These are phyloP conservation scores for Malacosoma neustria DNA, from an alignment of 2,888 invertebrate genomes.

Conservation along the genomic window DNA sequence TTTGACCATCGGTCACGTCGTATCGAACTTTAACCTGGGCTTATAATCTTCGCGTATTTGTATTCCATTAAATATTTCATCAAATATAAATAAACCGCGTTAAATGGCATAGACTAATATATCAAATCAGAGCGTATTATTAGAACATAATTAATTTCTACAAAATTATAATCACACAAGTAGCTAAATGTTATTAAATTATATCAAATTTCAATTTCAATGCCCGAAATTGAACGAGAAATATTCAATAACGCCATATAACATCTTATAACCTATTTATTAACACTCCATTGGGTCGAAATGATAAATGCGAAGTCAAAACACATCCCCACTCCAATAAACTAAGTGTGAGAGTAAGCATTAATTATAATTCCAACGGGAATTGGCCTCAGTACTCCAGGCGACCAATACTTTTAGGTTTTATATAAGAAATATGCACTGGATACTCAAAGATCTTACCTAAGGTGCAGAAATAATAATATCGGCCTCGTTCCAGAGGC, in stretches of 20 bases:
- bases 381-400: neutral
- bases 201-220: neutral
- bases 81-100: no score
- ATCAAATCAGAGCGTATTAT: neutral
- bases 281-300: neutral
- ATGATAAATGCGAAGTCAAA: neutral
- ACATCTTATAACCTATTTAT: neutral
- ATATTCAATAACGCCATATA: neutral
- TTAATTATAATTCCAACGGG: neutral
- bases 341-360: neutral
- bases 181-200: neutral
- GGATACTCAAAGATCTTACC: no score
- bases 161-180: neutral
- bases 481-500: no score
- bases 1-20: neutral
- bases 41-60: no score
- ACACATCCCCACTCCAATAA: neutral
- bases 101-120: no score
- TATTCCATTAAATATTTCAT: no score
- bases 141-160: neutral
- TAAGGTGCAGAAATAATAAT: no score
- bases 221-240: neutral
- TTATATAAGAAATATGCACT: no score
- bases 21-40: no score
- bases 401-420: neutral